Base-by-base conservation (phyloP, 2,797 vertebrate genomes). In the Gymnothorax reevesii region DNA sequence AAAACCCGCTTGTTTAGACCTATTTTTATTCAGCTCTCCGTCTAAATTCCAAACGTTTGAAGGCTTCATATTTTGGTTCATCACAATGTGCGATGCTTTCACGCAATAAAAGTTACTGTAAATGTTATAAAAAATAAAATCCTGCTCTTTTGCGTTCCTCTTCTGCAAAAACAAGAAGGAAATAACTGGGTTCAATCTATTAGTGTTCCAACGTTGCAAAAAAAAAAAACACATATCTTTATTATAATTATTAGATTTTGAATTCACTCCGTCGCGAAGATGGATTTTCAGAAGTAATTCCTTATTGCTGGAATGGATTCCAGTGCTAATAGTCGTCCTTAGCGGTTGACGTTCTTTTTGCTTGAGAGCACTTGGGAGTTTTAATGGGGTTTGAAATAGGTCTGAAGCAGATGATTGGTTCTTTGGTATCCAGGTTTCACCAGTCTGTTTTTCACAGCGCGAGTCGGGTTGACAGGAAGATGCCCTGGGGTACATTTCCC, bases 341-440 rank as follows among this genome's bases (percentile, higher is more conserved):
- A 57, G 87, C 33, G 77, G 27, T 7, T 54, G 27, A 84, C 49
- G 83, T 73, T 17, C 13, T 33, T 3, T 57, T 25, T 57, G 73
- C 73, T 49, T 42, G 4, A 49, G 33, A 20, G 71, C 25, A 15
- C 73, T 7, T 6, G 57, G 1, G 80, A 85, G 86, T 83, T 87
- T 66, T 86, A 77, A 80, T 82, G 87, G 86, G 69, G 88, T 89
- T 88, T 90, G 90, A 91, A 92, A 91, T 87, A 88, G 85, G 88
- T 85, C 88, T 27, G 60, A 64, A 79, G 49, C 15, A 27, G 88
- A 84, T 87, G 87, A 92, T 92, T 92, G 92, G 92, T 86, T 90
- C 83, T 22, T 59, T 84, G 69, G 84, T 85, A 64, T 83, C 80
- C 86, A 71, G 86, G 80, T 86, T 82, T 86, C 86, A 86, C 80